Base-by-base conservation (phyloP, 2,888 invertebrate genomes). In the Drosophila gaucha region DNA sequence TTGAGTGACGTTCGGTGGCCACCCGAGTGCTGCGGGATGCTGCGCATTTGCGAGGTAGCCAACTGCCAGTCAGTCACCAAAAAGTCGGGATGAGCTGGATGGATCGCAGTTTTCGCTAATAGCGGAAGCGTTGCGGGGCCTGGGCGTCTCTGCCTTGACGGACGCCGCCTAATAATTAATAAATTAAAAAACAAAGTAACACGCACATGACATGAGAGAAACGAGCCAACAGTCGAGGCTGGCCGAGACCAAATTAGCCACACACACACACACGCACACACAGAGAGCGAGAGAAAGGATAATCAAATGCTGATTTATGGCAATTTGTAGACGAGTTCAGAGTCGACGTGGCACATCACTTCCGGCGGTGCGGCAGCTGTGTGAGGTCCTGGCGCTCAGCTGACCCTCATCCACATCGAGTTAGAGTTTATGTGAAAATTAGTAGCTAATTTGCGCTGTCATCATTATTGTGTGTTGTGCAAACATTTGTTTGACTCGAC, bases 261-360 rank as follows among this genome's bases (percentile, higher is more conserved):
- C 35, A 60, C 18, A 58, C 26, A 41, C 39, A 46, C 26, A 44
- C 16, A 65, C 12, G 28, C 0, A n/a, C 12, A 12, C 9, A 28
- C 12, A 44, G n/a, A 22, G 1, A 35, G 47, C 6, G 16, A 3
- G 30, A 30, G 49, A 28, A 74, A 86, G 86, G 86, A 83, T 83
- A 83, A 83, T 83, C 85, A 85, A 87, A 86, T 86, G 83, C 86
- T 83, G 83, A 83, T 83, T 86, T 83, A 86, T 86, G 79, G 75
- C 85, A 85, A 85, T 80, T 85, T 78, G 51, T 54, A 59, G 59
- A 43, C 64, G 59, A 58, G 47, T 43, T 20, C 38, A 33, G 30
- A 41, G 41, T 41, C 24, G 67, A 38, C 49, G 39, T 39, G 47
- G 56, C 38, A 47, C 38, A 55, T 60, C 70, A 74, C 70, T 82